Percentiles rank a stretch among this genome's conserved stretches.
These are phyloP conservation scores for Zaprionus taronus DNA, from an alignment of 1,140 invertebrate species.

Conservation along the genomic window DNA sequence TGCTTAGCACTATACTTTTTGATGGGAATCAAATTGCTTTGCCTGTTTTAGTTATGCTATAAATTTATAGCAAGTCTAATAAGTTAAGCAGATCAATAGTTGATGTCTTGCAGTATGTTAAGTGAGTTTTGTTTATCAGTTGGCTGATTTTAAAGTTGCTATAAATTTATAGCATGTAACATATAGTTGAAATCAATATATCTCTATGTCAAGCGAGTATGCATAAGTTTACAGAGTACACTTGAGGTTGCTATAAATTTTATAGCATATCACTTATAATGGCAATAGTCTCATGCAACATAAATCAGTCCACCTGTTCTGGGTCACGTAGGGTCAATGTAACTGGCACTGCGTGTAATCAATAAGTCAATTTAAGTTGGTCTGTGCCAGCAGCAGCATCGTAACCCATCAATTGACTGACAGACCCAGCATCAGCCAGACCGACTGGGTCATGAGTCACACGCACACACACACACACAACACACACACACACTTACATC, in stretches of 20 bases:
- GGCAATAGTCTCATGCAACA: background rate
- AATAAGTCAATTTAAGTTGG: constrained; percentile 28
- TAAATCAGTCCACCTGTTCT: constrained; percentile 37
- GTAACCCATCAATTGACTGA: constrained; percentile 21
- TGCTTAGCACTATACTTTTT: background rate
- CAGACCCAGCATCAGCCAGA: background rate
- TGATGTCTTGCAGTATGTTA: background rate
- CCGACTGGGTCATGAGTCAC: constrained; percentile 52
- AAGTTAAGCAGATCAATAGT: background rate
- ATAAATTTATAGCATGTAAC: background rate
- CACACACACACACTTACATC: background rate
- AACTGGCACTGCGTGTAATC: constrained; percentile 26
- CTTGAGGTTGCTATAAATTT: constrained; percentile 5
- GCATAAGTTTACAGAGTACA: background rate
- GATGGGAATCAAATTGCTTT: background rate
- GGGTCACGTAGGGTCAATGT: constrained; percentile 48
- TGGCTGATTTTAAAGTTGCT: background rate
- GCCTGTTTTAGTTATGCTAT: constrained; percentile 10
- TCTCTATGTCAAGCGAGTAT: background rate
- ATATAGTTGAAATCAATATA: background rate
- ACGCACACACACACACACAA: constrained; percentile 4
- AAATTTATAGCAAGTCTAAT: constrained; percentile 26
- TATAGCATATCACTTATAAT: background rate
- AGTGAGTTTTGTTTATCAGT: background rate
- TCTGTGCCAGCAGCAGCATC: constrained; percentile 6